Base-by-base conservation (phyloP, 92 coral and sea anemone species). In the Blastomussa wellsi region DNA sequence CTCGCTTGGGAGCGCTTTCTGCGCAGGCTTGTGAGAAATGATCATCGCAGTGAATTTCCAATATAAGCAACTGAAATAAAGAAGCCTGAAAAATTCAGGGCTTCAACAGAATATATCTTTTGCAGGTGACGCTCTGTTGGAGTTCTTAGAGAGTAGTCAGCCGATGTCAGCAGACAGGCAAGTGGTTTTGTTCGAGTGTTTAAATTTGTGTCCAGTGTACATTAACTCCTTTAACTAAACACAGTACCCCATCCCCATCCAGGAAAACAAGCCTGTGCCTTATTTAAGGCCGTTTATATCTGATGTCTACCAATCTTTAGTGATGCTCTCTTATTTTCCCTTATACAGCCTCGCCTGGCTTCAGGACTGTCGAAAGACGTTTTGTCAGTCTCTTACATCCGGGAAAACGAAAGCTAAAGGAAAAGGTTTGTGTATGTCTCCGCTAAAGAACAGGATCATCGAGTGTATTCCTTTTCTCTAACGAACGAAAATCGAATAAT, bases 271-370 rank as follows among this genome's bases (percentile, higher is more conserved):
- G 44, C 49, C 11, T 3, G 12, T 44, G 1, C 5, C 49, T 44
- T 3, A 44, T 8, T 72, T 32, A 16, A 24, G 24, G 12, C 24
- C 29, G 10, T 16, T 7, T 11, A 32, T 3, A 32, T 17, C 22
- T 19, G 32, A 72, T 72, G 14, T 31, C 49, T 42, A 32, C 19
- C 24, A 32, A 0, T 10, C 39, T 26, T 74, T 7, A 35, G 22
- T 33, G 22, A 32, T 68, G 44, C 44, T 8, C 31, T 70, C 26
- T 13, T 39, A 26, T 31, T 31, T 35, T 55, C 6, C 80, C 20
- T 49, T 28, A 52, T 85, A 66, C 62, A 95, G 98, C 72, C 72
- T 77, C 55, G 86, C 81, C 38, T 96, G 99, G 99, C 90, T 93
- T 53, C 92, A 91, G 69, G 93, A 88, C 24, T 92, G 98, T 78